Conservation (phyloP, 2,888 invertebrate species). For the Synanthedon myopaeformis region DNA sequence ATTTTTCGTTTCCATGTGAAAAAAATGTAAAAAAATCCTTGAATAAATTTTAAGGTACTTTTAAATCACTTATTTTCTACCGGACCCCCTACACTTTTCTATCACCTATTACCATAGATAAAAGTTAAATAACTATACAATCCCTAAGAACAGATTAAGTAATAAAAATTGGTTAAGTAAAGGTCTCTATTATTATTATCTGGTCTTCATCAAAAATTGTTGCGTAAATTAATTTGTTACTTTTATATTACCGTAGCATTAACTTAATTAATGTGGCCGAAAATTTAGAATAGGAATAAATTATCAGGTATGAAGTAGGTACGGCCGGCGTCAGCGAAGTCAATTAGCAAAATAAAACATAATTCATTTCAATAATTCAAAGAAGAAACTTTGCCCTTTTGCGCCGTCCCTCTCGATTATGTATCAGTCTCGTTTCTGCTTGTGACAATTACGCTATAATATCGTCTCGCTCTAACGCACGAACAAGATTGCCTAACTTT, state of each 20-base stretch:
- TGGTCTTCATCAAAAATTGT: neutral
- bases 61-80: too few relatives aligned
- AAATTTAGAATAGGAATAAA: conserved; percentile 22
- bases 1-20: too few relatives aligned
- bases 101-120: too few relatives aligned
- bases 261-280: conserved; percentile 25
- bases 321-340: conserved; percentile 20
- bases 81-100: too few relatives aligned
- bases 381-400: conserved; percentile 38
- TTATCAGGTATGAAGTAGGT: conserved; percentile 21
- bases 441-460: conserved; percentile 10
- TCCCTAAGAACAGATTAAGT: too few relatives aligned
- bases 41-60: too few relatives aligned
- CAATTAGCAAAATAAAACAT: conserved; percentile 50
- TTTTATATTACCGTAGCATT: neutral
- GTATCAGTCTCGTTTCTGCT: conserved; percentile 16
- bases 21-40: too few relatives aligned
- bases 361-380: conserved; percentile 51
- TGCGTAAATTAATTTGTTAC: neutral
- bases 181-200: neutral
- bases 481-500: conserved; percentile 38
- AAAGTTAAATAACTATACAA: too few relatives aligned
- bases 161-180: neutral
- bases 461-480: conserved; percentile 29
- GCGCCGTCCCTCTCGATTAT: conserved; percentile 17